phyloP scores from a whole-genome alignment of 2,113 vertebrate genomes.

The Corythaeola cristata region DNA sequence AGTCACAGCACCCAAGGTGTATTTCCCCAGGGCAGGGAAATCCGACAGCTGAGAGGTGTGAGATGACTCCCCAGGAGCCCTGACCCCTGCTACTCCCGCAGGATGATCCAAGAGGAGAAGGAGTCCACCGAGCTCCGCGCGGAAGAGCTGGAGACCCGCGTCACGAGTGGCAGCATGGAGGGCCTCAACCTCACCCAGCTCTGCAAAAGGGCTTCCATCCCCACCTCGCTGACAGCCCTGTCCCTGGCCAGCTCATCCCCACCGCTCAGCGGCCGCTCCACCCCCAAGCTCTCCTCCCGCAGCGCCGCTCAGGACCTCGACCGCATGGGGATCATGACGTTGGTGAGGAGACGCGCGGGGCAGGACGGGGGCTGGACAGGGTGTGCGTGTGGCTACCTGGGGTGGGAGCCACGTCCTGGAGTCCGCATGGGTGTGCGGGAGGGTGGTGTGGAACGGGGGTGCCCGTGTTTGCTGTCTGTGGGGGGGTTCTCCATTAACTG shows the following conservation, averaged over 20 bases:
- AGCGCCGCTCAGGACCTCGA: conserved; percentile 91
- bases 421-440: accelerated
- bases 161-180: conserved; percentile 94
- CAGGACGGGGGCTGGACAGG: not conserved
- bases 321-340: conserved; percentile 90
- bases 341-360: conserved; percentile 78
- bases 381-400: not conserved
- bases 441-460: not conserved
- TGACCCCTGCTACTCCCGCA: not conserved
- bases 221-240: conserved; percentile 91
- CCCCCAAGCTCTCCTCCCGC: conserved; percentile 87
- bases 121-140: conserved; percentile 91
- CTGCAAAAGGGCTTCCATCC: conserved; percentile 87
- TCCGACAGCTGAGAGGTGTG: too few species aligned
- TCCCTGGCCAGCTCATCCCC: conserved; percentile 91
- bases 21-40: not conserved
- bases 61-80: not conserved
- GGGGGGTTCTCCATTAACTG: conserved; percentile 47
- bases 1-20: not conserved
- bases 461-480: not conserved
- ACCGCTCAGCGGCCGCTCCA: conserved; percentile 87
- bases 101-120: conserved; percentile 98
- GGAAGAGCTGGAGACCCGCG: conserved; percentile 90
- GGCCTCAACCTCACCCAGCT: conserved; percentile 89
- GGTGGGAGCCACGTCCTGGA: not conserved